phyloP scores from a whole-genome alignment of 2,797 vertebrate species.

The Columba guinea region DNA sequence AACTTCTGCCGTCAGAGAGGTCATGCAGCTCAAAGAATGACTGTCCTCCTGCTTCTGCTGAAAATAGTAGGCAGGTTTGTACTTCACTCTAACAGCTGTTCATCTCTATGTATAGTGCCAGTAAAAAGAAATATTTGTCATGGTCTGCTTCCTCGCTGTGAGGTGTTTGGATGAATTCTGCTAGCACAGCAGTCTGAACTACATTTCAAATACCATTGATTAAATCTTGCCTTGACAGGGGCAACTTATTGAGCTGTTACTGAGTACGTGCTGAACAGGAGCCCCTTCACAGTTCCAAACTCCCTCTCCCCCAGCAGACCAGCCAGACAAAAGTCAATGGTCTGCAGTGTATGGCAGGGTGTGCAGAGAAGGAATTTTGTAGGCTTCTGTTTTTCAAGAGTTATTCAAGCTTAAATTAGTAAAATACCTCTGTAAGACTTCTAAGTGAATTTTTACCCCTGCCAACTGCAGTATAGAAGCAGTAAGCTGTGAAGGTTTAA shows the following conservation, averaged over 20 bases:
- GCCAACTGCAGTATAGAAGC: background rate
- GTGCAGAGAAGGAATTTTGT: background rate
- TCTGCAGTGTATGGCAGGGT: background rate
- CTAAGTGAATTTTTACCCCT: background rate
- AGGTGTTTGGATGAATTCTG: constrained; percentile 40
- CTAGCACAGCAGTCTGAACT: constrained; percentile 32
- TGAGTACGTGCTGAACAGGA: background rate
- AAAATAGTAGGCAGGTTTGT: constrained; percentile 61
- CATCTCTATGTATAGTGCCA: constrained; percentile 6
- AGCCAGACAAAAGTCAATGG: background rate
- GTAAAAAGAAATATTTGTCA: constrained; percentile 62
- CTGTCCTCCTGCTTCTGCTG: constrained; percentile 30
- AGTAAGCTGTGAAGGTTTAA: background rate
- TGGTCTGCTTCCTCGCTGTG: constrained; percentile 15
- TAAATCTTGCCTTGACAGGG: constrained; percentile 27
- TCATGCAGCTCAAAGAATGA: constrained; percentile 14
- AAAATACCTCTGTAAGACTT: background rate
- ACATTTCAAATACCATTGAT: background rate
- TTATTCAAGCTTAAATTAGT: background rate
- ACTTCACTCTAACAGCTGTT: constrained; percentile 52
- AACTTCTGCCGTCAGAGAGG: background rate
- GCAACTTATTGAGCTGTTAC: background rate
- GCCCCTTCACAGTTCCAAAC: background rate
- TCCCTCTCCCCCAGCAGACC: background rate
- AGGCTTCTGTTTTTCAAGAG: background rate